Evolutionary conservation across 1,140 invertebrate species (phyloP).

Genomic region (Plectus sambesii): DNA sequence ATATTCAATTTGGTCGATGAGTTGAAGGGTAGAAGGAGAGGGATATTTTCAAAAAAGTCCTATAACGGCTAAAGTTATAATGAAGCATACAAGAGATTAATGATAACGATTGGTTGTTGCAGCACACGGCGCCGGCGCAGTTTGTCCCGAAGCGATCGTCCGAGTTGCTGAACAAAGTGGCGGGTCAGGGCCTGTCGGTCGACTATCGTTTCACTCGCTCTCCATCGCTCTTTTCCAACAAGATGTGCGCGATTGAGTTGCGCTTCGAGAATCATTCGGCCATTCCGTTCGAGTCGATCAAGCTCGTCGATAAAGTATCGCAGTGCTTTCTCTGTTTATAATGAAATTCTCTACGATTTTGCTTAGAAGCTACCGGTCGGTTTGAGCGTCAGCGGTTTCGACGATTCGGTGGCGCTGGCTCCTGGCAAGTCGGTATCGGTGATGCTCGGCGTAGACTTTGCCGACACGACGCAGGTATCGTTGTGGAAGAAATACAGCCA

Average conservation of each 20-base stretch:
- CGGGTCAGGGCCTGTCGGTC: constrained; percentile 58
- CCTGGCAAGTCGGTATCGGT: constrained; percentile 46
- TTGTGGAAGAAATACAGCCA: constrained; percentile 48
- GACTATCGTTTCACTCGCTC: constrained; percentile 64
- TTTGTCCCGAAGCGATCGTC: constrained; percentile 11
- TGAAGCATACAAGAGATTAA: no score
- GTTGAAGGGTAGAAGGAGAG: no score
- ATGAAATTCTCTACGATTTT: constrained; percentile 14
- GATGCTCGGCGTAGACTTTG: constrained; percentile 78
- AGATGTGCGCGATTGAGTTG: constrained; percentile 72
- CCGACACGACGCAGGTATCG: constrained; percentile 74
- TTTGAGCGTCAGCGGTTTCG: constrained; percentile 71
- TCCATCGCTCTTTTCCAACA: constrained; percentile 69
- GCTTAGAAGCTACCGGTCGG: constrained; percentile 58
- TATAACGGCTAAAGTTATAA: no score
- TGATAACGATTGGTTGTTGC: no score
- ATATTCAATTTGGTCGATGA: no score
- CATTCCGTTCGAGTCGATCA: constrained; percentile 11
- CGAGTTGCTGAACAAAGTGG: constrained; percentile 5
- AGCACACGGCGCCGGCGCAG: constrained; percentile 46
- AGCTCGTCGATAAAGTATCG: constrained; percentile 8
- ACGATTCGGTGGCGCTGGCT: constrained; percentile 56
- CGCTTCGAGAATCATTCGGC: constrained; percentile 51
- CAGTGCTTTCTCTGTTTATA: constrained; percentile 19
- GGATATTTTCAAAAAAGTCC: no score